A percentile compares a stretch with the other conserved stretches of the same genome.
Evolutionary conservation across 2,113 vertebrate species (phyloP).

Genomic region (Cacatua alba): DNA sequence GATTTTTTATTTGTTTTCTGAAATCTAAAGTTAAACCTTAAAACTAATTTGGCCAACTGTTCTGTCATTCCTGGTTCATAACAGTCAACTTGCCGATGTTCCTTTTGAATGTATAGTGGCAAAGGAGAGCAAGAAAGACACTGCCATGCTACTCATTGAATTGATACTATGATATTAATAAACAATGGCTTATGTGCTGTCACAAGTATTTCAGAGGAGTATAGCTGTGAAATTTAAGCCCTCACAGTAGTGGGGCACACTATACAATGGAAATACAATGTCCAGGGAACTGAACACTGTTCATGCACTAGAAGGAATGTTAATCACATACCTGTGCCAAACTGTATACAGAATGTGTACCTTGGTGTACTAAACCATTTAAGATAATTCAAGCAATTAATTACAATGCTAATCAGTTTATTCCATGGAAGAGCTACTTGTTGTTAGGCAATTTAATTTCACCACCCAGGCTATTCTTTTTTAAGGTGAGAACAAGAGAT

Average conservation of each 20-base stretch:
- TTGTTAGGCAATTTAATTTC: not conserved
- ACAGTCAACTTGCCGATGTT: not conserved
- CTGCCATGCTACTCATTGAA: not conserved
- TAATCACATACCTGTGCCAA: not conserved
- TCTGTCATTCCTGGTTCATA: not conserved
- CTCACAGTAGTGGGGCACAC: not conserved
- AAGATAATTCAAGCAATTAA: not conserved
- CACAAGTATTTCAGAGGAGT: not conserved
- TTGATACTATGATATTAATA: not conserved
- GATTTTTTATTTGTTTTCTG: not conserved
- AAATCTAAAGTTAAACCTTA: not conserved
- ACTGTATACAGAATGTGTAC: no score
- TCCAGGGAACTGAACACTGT: not conserved
- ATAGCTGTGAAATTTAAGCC: not conserved
- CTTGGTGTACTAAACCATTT: not conserved
- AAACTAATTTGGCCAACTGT: not conserved
- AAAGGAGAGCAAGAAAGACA: not conserved
- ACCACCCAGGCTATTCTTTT: not conserved
- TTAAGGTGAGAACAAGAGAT: not conserved
- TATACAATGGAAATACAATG: not conserved
- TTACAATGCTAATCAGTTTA: not conserved
- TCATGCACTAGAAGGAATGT: not conserved
- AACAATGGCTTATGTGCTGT: not conserved
- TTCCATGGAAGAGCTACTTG: not conserved
- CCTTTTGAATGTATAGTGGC: not conserved